Evolutionary conservation across 2,113 vertebrate genomes (phyloP).

Genomic region (Microcebus jonahi): DNA sequence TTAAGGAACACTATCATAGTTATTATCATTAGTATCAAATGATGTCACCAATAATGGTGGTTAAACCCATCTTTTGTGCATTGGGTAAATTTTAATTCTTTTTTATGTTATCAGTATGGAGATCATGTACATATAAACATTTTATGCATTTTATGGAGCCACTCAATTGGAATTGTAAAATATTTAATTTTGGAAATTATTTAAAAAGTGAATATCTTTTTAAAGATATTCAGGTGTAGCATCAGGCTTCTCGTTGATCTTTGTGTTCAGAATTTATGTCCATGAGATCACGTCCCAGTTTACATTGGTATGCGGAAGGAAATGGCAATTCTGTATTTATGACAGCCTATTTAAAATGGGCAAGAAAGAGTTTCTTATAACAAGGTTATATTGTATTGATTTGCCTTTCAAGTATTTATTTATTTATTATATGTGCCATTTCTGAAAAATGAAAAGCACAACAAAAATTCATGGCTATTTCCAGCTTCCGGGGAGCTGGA

Average conservation of each 20-base stretch:
- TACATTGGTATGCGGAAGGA: constrained; percentile 56
- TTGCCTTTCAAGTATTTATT: constrained; percentile 73
- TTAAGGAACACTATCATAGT: background rate
- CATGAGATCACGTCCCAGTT: background rate
- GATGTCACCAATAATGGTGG: background rate
- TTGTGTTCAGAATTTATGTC: constrained; percentile 33
- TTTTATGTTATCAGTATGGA: background rate
- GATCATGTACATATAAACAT: background rate
- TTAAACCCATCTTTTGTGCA: background rate
- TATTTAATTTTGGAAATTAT: background rate
- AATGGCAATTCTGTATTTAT: constrained; percentile 60
- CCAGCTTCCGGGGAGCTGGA: background rate
- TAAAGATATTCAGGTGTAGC: background rate
- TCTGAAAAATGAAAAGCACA: constrained; percentile 50
- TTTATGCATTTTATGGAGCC: background rate
- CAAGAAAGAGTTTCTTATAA: constrained; percentile 71
- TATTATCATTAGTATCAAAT: background rate
- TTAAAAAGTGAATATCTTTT: background rate
- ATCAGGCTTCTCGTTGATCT: constrained; percentile 7
- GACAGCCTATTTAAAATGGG: constrained; percentile 76
- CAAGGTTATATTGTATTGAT: constrained; percentile 77
- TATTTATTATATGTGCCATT: constrained; percentile 71
- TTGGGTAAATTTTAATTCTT: constrained; percentile 31
- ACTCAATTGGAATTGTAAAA: background rate
- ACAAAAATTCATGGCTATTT: constrained; percentile 50